Base-by-base conservation (phyloP, 2,113 vertebrate species). In the Mobula birostris region DNA sequence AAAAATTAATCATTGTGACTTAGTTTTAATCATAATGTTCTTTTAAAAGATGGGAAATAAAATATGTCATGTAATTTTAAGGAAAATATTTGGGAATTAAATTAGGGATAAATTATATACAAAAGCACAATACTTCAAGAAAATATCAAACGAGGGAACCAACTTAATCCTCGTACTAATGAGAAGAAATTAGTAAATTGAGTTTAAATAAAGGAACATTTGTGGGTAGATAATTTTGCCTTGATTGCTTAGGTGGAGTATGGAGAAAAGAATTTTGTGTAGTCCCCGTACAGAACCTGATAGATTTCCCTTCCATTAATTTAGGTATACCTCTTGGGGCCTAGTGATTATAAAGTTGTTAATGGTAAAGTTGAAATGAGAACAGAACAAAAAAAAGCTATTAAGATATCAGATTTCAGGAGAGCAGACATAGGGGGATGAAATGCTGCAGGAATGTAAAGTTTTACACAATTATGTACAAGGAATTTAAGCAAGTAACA, bases 401-500 rank as follows among this genome's bases (percentile, higher is more conserved):
- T 87, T n/a, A 87, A 63, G 83, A n/a, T 63, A 87, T 87, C 61
- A 29, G 58, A 87, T 87, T 87, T 63, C 83, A 87, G 58, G 58
- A 63, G 56, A 87, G 83, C 56, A 63, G 83, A 17, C 12, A n/a
- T 61, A 63, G 58, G 58, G 24, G 27, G 24, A 63, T 87, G 58
- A 87, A 87, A 87, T 87, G 58, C 24, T 87, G 83, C 56, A 63
- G 58, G 83, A 63, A n/a, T 87, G 56, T 63, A n/a, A 87, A 63
- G 12, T 87, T 48, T 87, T 87, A 87, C 83, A 87, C 83, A 87
- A 87, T 87, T 87, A 63, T 87, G 58, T 87, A 87, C 58, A 87
- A 87, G 83, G 83, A 87, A 87, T 87, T 12, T 27, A 40, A 61
- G 82, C 27, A 87, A 63, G 27, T n/a, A 87, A 87, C 11, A 87